Evolutionary conservation across 2,888 invertebrate species (phyloP).

Genomic region (Lepidocyrtoides sp.): DNA sequence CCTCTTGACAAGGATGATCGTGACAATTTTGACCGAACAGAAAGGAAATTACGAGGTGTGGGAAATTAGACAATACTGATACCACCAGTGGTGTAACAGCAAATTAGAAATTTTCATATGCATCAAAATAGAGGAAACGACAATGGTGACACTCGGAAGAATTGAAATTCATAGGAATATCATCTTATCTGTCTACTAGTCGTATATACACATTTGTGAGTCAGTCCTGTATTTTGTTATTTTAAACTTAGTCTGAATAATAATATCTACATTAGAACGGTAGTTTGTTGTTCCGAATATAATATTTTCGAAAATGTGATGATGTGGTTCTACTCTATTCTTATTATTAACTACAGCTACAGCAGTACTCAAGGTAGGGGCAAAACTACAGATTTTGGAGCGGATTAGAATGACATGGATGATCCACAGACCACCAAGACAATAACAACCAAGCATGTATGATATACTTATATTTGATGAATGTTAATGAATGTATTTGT

Average conservation of each 20-base stretch:
- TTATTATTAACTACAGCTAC: too few species aligned
- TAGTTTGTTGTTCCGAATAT: background rate
- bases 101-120: background rate
- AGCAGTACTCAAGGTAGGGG: too few species aligned
- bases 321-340: too few species aligned
- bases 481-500: background rate
- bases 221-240: too few species aligned
- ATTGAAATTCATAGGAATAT: background rate
- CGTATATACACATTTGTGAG: too few species aligned
- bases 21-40: slow-evolving; percentile 18
- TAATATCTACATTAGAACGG: too few species aligned
- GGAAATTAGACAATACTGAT: background rate
- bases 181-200: too few species aligned
- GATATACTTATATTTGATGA: background rate
- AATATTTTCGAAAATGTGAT: background rate
- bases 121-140: background rate
- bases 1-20: slow-evolving; percentile 2
- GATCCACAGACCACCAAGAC: background rate
- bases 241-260: too few species aligned
- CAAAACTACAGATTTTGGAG: too few species aligned
- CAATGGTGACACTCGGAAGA: background rate
- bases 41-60: background rate
- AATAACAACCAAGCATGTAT: background rate
- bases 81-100: background rate
- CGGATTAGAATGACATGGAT: background rate